These are phyloP conservation scores for Antedon bifida DNA, from an alignment of 35 echinoderm and acorn worm species.

Conservation along the genomic window DNA sequence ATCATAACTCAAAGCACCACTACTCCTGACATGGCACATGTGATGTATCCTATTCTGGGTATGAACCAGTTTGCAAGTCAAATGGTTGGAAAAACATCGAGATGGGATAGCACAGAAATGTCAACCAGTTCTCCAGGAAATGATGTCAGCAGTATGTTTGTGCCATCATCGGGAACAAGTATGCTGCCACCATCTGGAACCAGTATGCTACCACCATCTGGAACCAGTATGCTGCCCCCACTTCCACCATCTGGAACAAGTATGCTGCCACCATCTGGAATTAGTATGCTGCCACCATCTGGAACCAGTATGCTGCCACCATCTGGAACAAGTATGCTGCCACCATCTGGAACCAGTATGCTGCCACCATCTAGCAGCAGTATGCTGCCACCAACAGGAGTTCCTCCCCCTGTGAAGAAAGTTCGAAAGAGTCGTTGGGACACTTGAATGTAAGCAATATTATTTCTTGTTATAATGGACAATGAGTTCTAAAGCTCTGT, in stretches of 20 bases:
- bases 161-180: no score
- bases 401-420: neutral
- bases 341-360: no score
- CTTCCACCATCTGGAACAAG: no score
- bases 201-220: no score
- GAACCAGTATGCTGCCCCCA: no score
- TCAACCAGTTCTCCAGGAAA: neutral
- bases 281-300: no score
- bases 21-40: neutral
- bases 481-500: no score
- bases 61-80: neutral
- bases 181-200: no score
- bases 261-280: no score
- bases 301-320: no score
- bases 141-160: neutral
- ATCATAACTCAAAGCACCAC: neutral
- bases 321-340: no score
- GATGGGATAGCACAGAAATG: neutral
- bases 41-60: neutral
- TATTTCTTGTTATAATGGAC: neutral
- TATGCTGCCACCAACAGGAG: neutral
- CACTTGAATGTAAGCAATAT: neutral
- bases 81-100: neutral
- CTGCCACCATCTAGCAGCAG: no score
- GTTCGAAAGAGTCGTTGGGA: conserved; percentile 36